Base-by-base conservation (phyloP, 2,888 invertebrate genomes). In the Antheraea assamensis region DNA sequence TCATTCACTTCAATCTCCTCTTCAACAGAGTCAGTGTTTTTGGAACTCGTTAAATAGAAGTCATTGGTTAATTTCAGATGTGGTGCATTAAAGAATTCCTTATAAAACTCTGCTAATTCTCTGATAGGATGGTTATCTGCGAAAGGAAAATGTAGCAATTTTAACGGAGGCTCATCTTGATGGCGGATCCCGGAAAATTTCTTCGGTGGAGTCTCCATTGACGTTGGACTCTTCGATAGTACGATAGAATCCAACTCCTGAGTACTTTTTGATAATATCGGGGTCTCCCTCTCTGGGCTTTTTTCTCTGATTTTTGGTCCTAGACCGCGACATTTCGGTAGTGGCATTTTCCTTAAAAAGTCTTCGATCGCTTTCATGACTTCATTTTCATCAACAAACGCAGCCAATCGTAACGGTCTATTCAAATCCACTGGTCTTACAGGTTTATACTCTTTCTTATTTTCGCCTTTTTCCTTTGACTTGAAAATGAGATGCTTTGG, bases 101-200 rank as follows among this genome's bases (percentile, higher is more conserved):
- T 95, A 88, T 97, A 98, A 90, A 98, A 98, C 80, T 96, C 95
- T 1, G 97, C 97, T 77, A 98, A 92, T 87, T 98, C 98, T 75
- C 96, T 95, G 83, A 96, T 96, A 0, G 96, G 95, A 83, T 96
- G 96, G 70, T 96, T 93, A 77, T 96, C 97, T 19, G 97, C 97
- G 84, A 98, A 98, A 1, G 98, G 97, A 71, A 97, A 97, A 92
- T 96, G 96, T 94, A 97, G 90, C 8, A 96, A 94, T 77, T 90
- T 96, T 78, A 97, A 95, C 0, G 97, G 97, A 0, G 96, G 95
- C 74, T 96, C 96, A 80, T 96, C 83, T 72, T 93, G 93, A 66
- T 87, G 89, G 3, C 94, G 85, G 64, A 92, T 91, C 0, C 93
- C 92, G 0, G 93, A 81, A 76, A 94, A 93, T 71, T 92, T 94